Evolutionary conservation across 2,113 vertebrate genomes (phyloP), one percentile per base, ranked within the genome.

Genomic region (Cavia porcellus): DNA sequence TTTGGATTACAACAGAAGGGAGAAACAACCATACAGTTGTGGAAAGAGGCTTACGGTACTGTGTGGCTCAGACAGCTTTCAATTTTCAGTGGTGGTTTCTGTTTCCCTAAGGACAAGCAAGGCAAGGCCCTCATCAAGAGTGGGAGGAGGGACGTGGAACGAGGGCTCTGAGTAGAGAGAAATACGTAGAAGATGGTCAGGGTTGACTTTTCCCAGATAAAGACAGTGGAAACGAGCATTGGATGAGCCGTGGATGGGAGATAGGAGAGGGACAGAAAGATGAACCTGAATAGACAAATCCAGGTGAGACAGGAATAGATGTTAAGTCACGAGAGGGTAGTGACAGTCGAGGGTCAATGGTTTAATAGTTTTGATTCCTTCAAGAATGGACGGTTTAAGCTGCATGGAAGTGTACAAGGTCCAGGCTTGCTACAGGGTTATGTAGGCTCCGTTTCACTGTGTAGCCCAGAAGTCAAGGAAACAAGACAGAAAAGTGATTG

Each of bases 361-460:
- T 3, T 17, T 30, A 22, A 55, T 7, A 25, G 19, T 35, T 12
- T 17, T 4, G 25, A 30, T 47, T 13, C 7, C 1, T 24, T 0
- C 30, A 9, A 11, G 35, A 81, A 2, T 4, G 28, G 17, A 9
- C 7, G 11, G 35, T 42, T 19, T 74, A 57, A 15, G 42, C 25
- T 42, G 4, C 47, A 11, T 28, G 47, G n/a, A 72, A 81, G 61
- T 20, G 59, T 13, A 38, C 35, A 3, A 74, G 59, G 50, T 25
- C 22, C 66, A n/a, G 89, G 8, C 3, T 6, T 42, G n/a, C 79
- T 72, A 38, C 7, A 10, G 62, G 45, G 38, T 38, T 20, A 10
- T 25, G 22, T 13, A 8, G 85, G 35, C 1, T 22, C 4, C 28
- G 13, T 38, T 38, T 38, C 38, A 38, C 38, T 38, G 38, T 38